These are phyloP conservation scores for Protonibea diacanthus DNA, from an alignment of 2,797 vertebrate species.

Conservation along the genomic window DNA sequence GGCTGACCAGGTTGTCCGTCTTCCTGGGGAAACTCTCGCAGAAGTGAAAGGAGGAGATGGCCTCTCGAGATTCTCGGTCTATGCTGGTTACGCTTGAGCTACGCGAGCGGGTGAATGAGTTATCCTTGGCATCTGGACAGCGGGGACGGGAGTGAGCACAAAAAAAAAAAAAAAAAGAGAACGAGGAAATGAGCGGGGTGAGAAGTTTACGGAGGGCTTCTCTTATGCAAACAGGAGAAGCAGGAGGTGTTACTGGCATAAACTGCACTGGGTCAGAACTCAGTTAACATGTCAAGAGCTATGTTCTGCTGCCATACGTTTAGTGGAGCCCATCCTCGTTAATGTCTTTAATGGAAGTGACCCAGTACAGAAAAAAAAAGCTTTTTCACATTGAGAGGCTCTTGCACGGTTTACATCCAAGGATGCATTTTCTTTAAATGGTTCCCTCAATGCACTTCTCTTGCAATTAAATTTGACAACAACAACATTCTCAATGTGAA, in stretches of 20 bases:
- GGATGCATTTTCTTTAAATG: conserved; percentile 13
- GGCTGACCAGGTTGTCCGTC: conserved; percentile 85
- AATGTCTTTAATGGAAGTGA: conserved; percentile 9
- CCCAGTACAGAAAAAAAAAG: conserved; percentile 10
- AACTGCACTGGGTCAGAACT: conserved; percentile 14
- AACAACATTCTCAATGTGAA: conserved; percentile 64
- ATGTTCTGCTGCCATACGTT: neutral
- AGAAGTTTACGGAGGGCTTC: neutral
- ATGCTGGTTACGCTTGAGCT: conserved; percentile 98
- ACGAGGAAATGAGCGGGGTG: conserved; percentile 27
- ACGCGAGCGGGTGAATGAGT: conserved; percentile 94
- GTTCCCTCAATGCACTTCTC: neutral
- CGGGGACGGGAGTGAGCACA: conserved; percentile 24
- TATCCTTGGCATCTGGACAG: conserved; percentile 92
- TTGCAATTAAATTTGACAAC: conserved; percentile 6
- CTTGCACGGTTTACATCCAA: conserved; percentile 12
- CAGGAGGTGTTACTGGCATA: conserved; percentile 30
- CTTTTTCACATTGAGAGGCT: conserved; percentile 67
- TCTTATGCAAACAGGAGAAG: conserved; percentile 21
- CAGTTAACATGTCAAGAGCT: conserved; percentile 36
- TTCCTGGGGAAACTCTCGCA: conserved; percentile 94
- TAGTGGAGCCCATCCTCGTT: neutral
- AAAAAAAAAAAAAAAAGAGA: conserved; percentile 13
- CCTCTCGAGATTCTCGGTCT: conserved; percentile 95
- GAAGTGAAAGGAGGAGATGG: conserved; percentile 94